These are phyloP conservation scores for Cryptoprocta ferox DNA, from an alignment of 2,797 vertebrate genomes.

Conservation along the genomic window DNA sequence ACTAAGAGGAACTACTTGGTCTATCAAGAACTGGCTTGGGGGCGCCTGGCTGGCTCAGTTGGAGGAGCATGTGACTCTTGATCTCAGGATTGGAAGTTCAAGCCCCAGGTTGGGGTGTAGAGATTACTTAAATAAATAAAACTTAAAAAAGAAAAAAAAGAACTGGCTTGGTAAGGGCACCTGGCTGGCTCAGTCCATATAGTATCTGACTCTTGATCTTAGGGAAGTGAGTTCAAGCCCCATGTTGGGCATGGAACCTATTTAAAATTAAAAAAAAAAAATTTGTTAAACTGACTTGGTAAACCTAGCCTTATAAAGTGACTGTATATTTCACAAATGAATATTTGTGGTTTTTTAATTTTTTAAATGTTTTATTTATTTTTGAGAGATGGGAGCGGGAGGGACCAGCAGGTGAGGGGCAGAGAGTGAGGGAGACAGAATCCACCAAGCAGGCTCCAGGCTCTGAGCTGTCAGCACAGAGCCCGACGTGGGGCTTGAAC, in stretches of 20 bases:
- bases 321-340: conserved; percentile 67
- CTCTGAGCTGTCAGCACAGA: no score
- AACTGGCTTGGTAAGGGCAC: background rate
- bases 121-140: background rate
- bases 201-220: background rate
- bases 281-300: conserved; percentile 9
- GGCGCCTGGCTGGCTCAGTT: background rate
- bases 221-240: no score
- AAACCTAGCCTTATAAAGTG: conserved; percentile 51
- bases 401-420: no score
- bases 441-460: no score
- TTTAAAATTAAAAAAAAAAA: background rate
- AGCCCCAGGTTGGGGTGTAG: background rate
- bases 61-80: background rate
- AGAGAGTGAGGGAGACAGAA: no score
- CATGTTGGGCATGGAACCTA: background rate
- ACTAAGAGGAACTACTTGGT: conserved; percentile 58
- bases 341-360: no score
- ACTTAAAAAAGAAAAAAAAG: background rate
- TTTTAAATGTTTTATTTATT: no score
- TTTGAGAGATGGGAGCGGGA: no score
- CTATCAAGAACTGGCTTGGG: conserved; percentile 53
- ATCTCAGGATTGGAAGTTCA: background rate
- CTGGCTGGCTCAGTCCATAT: background rate
- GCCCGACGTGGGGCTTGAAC: no score